Evolutionary conservation across 2,888 invertebrate species (phyloP).

Genomic region (Platycheirus albimanus): DNA sequence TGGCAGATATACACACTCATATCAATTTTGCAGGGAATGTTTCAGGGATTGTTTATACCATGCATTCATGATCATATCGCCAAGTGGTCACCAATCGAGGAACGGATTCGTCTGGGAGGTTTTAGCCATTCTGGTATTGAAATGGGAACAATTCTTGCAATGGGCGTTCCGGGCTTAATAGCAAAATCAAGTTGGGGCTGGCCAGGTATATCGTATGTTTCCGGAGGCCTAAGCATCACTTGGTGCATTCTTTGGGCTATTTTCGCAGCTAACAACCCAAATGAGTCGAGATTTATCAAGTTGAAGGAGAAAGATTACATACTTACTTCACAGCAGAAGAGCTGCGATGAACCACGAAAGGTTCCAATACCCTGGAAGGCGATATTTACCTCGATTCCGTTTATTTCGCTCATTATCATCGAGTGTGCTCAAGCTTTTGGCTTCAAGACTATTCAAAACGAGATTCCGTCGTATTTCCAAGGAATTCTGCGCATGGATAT

Average conservation of each 20-base stretch:
- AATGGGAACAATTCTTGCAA: conserved; percentile 86
- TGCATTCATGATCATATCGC: conserved; percentile 86
- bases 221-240: conserved; percentile 83
- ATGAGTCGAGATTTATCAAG: conserved; percentile 84
- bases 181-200: conserved; percentile 85
- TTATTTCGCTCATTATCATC: conserved; percentile 84
- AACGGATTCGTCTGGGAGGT: conserved; percentile 85
- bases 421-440: conserved; percentile 88
- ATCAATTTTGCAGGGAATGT: conserved; percentile 86
- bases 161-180: conserved; percentile 86
- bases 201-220: conserved; percentile 87
- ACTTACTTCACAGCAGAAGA: conserved; percentile 82
- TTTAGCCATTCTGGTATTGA: conserved; percentile 85
- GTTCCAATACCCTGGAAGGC: conserved; percentile 85
- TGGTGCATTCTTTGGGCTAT: conserved; percentile 84
- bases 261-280: conserved; percentile 85
- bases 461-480: conserved; percentile 87
- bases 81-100: conserved; percentile 87
- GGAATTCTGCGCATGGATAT: conserved; percentile 85
- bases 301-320: conserved; percentile 85
- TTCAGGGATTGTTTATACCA: conserved; percentile 87
- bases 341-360: conserved; percentile 73
- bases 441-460: conserved; percentile 87
- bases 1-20: conserved; percentile 85
- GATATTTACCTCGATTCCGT: conserved; percentile 86